Conservation (phyloP, 2,113 vertebrate genomes). For the Apaloderma vittatum region DNA sequence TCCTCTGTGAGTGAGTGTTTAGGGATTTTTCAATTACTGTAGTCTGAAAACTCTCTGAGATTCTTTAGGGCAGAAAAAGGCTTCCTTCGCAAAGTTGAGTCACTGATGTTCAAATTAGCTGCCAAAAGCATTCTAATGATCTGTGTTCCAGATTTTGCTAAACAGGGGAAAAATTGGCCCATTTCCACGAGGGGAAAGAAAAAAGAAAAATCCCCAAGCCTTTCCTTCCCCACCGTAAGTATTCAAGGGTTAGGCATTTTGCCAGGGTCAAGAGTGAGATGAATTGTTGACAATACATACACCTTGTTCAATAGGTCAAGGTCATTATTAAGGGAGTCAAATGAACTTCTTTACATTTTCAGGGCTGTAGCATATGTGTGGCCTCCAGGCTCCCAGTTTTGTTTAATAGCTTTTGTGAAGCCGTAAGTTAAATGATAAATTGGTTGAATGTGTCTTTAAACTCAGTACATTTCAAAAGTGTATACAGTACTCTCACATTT, state of each 20-base stretch:
- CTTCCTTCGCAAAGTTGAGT: conserved; percentile 81
- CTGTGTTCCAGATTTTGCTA: conserved; percentile 83
- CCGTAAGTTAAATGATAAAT: conserved; percentile 60
- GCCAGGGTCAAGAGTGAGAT: conserved; percentile 70
- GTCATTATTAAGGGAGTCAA: conserved; percentile 67
- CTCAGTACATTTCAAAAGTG: neutral
- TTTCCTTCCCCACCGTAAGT: conserved; percentile 21
- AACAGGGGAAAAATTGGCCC: conserved; percentile 76
- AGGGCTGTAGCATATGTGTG: conserved; percentile 47
- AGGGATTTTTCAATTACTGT: conserved; percentile 87
- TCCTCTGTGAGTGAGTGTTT: conserved; percentile 86
- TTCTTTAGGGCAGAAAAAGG: conserved; percentile 85
- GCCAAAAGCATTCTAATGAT: conserved; percentile 83
- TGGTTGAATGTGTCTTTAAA: conserved; percentile 51
- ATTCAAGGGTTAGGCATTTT: conserved; percentile 24
- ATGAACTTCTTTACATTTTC: conserved; percentile 62
- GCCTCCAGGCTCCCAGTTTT: conserved; percentile 56
- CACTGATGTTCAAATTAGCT: conserved; percentile 87
- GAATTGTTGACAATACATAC: conserved; percentile 53
- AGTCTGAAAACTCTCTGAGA: conserved; percentile 84
- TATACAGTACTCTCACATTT: neutral
- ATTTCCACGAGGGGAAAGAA: conserved; percentile 74
- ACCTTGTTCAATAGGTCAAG: conserved; percentile 46
- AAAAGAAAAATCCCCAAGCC: neutral
- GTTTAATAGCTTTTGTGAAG: conserved; percentile 63